phyloP scores from a whole-genome alignment of 2,113 vertebrate genomes.

The Hucho hucho region DNA sequence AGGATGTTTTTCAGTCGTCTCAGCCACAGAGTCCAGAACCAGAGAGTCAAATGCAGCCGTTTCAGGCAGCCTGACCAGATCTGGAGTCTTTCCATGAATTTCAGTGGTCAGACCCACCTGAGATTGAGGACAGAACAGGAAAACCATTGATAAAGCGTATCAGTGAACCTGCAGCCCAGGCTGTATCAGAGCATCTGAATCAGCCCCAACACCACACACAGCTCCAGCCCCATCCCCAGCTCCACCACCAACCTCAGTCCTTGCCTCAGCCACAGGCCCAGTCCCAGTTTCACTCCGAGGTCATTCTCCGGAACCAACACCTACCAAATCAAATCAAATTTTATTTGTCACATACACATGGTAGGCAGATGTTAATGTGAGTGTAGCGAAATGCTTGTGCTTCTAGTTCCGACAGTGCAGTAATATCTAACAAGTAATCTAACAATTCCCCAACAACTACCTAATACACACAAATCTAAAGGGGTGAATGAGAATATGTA shows the following conservation, averaged over 20 bases:
- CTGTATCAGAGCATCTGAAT: slow-evolving; percentile 25
- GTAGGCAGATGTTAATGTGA: no score
- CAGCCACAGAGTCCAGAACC: slow-evolving; percentile 64
- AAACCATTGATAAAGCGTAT: slow-evolving; percentile 1
- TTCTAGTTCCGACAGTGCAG: no score
- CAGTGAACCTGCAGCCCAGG: slow-evolving; percentile 12
- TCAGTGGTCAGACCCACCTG: slow-evolving; percentile 19
- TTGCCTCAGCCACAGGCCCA: slow-evolving; percentile 11
- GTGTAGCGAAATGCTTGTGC: no score
- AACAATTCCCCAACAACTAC: no score
- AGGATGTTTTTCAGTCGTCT: slow-evolving; percentile 36
- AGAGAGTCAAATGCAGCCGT: slow-evolving; percentile 47
- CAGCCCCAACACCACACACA: neutral
- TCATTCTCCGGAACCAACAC: slow-evolving; percentile 33
- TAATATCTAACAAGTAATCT: no score
- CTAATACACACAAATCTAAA: no score
- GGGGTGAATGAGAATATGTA: no score
- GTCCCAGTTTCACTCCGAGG: slow-evolving; percentile 16
- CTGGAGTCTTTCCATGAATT: slow-evolving; percentile 5
- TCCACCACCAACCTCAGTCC: neutral
- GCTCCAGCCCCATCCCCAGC: neutral
- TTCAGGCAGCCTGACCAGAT: slow-evolving; percentile 22
- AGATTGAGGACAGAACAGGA: slow-evolving; percentile 25
- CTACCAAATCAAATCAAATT: slow-evolving; percentile 9
- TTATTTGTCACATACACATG: no score